A percentile compares a stretch with the other conserved stretches of the same genome.
Evolutionary conservation across 2,888 invertebrate genomes (phyloP).

Genomic region (Papilio gigon): DNA sequence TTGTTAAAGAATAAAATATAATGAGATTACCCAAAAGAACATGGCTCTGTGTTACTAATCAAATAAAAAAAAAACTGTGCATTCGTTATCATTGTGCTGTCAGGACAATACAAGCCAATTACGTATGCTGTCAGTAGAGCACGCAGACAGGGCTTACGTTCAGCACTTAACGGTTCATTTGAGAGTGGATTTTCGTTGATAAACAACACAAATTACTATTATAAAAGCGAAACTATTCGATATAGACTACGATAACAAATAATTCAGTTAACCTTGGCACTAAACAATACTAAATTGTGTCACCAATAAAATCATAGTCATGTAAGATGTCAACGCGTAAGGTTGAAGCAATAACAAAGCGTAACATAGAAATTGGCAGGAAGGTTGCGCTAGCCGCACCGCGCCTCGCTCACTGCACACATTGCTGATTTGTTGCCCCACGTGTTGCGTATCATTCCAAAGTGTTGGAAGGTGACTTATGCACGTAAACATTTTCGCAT

Average conservation of each 20-base stretch:
- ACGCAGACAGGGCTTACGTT: background rate
- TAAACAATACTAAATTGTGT: slow-evolving; percentile 1
- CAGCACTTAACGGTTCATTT: background rate
- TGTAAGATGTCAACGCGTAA: slow-evolving; percentile 25
- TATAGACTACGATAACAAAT: background rate
- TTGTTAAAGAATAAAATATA: too few species aligned
- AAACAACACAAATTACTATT: background rate
- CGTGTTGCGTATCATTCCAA: slow-evolving; percentile 44
- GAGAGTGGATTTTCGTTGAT: background rate
- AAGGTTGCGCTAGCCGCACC: background rate
- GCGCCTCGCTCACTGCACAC: slow-evolving; percentile 27
- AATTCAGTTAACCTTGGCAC: background rate
- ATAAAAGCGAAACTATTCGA: background rate
- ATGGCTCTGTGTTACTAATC: background rate
- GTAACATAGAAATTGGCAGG: slow-evolving; percentile 36
- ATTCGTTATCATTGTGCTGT: background rate
- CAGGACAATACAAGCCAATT: background rate
- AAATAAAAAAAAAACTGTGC: background rate
- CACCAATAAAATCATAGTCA: slow-evolving; percentile 3
- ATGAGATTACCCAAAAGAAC: too few species aligned
- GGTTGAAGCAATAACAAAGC: slow-evolving; percentile 31
- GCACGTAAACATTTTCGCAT: slow-evolving; percentile 43
- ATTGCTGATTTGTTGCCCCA: slow-evolving; percentile 42
- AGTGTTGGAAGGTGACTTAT: slow-evolving; percentile 45
- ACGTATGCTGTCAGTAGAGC: background rate